Evolutionary conservation across 2,888 invertebrate species (phyloP).

Genomic region (Agrotis puta): DNA sequence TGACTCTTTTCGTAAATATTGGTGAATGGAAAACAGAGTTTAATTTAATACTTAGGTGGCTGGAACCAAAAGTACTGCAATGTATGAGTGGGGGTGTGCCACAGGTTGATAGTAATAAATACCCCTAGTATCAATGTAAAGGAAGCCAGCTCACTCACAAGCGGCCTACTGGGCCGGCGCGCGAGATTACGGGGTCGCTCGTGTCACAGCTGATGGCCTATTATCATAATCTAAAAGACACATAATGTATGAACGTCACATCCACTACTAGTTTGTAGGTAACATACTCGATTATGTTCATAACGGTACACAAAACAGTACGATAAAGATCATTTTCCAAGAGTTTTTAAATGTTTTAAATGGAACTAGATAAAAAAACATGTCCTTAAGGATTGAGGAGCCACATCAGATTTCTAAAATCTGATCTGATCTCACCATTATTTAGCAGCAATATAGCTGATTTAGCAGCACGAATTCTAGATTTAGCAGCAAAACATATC

Average conservation of each 20-base stretch:
- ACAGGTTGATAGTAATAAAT: neutral
- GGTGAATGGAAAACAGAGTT: constrained; percentile 11
- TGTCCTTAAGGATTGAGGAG: too few species aligned
- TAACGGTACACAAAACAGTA: neutral
- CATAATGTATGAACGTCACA: neutral
- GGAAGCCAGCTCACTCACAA: too few species aligned
- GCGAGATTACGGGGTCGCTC: neutral
- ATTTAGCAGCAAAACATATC: too few species aligned
- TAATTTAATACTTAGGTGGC: constrained; percentile 3
- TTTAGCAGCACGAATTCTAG: too few species aligned
- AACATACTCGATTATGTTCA: neutral
- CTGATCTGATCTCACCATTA: too few species aligned
- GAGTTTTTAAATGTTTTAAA: too few species aligned
- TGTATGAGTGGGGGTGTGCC: neutral
- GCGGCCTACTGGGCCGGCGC: neutral
- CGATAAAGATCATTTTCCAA: too few species aligned
- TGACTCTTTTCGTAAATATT: constrained; percentile 44
- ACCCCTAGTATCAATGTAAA: neutral
- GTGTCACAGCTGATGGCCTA: neutral
- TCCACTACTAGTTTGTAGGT: neutral
- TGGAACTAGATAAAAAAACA: too few species aligned
- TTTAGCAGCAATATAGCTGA: too few species aligned
- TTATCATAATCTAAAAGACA: neutral
- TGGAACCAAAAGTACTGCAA: neutral
- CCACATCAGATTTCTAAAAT: too few species aligned